These are phyloP conservation scores for Drosophila paramelanica DNA, from an alignment of 2,888 invertebrate species.

Conservation along the genomic window DNA sequence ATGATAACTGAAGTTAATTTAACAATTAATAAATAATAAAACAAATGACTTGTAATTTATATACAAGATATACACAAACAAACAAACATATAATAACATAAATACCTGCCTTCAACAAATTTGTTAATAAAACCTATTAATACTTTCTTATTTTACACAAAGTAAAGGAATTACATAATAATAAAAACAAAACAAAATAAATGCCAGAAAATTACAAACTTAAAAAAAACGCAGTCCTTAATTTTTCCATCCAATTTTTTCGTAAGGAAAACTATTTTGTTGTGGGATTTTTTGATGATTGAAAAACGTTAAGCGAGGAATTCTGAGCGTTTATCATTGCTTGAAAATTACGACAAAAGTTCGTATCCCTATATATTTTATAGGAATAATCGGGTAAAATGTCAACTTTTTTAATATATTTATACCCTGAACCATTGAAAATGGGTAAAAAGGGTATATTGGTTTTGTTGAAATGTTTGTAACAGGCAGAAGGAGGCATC, in stretches of 20 bases:
- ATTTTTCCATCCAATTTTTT: background rate
- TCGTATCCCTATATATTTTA: no score
- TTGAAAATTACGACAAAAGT: no score
- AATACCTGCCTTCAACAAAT: constrained; percentile 83
- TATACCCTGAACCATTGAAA: no score
- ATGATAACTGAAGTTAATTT: constrained; percentile 62
- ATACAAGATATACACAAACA: constrained; percentile 76
- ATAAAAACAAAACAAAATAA: constrained; percentile 58
- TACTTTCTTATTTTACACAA: constrained; percentile 81
- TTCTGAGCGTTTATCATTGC: no score
- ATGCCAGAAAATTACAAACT: constrained; percentile 63
- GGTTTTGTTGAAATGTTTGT: no score
- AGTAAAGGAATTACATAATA: constrained; percentile 76
- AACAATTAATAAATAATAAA: constrained; percentile 65
- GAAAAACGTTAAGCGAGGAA: no score
- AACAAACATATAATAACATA: constrained; percentile 79
- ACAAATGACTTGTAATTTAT: constrained; percentile 77
- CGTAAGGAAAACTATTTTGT: no score
- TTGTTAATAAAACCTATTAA: constrained; percentile 81
- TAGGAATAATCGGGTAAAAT: no score
- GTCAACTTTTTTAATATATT: no score
- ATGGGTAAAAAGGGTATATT: no score
- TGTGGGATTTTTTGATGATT: no score
- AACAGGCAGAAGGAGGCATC: no score
- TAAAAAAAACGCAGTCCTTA: background rate